These are phyloP conservation scores for Platysternon megacephalum DNA, from an alignment of 2,113 vertebrate genomes.

Conservation along the genomic window DNA sequence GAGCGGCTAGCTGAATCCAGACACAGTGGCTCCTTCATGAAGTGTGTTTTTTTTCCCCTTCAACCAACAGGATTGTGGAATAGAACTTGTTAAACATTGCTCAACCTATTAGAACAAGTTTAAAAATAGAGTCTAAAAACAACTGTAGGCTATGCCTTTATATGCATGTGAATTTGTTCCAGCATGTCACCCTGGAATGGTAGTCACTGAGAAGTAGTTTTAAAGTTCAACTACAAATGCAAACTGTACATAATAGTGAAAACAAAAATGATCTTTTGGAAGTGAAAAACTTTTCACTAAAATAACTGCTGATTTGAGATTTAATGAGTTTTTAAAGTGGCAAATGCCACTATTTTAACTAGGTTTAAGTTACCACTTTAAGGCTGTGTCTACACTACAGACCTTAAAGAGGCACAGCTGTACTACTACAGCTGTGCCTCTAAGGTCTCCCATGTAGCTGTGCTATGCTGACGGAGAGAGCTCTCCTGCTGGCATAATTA, in stretches of 20 bases:
- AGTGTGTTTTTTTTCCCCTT: background rate
- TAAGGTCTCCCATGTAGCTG: too few species aligned
- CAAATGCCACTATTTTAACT: background rate
- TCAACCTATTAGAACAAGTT: conserved; percentile 55
- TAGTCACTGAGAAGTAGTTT: background rate
- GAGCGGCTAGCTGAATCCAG: background rate
- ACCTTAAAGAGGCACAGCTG: too few species aligned
- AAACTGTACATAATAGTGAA: background rate
- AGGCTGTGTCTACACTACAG: background rate
- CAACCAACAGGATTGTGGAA: conserved; percentile 25
- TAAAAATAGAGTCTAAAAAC: conserved; percentile 66
- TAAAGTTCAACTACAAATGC: background rate
- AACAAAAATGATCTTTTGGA: background rate
- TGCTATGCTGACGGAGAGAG: too few species aligned
- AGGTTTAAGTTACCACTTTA: background rate
- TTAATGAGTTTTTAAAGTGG: background rate
- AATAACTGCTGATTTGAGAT: background rate
- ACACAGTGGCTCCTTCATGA: conserved; percentile 39
- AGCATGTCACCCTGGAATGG: background rate
- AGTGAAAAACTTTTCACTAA: background rate
- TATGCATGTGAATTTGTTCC: conserved; percentile 34
- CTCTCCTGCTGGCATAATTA: too few species aligned
- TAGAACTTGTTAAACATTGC: conserved; percentile 26
- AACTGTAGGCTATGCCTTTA: conserved; percentile 53
- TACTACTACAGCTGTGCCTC: too few species aligned